phyloP scores from a whole-genome alignment of 1,140 invertebrate species.

The Drosophila novamexicana region DNA sequence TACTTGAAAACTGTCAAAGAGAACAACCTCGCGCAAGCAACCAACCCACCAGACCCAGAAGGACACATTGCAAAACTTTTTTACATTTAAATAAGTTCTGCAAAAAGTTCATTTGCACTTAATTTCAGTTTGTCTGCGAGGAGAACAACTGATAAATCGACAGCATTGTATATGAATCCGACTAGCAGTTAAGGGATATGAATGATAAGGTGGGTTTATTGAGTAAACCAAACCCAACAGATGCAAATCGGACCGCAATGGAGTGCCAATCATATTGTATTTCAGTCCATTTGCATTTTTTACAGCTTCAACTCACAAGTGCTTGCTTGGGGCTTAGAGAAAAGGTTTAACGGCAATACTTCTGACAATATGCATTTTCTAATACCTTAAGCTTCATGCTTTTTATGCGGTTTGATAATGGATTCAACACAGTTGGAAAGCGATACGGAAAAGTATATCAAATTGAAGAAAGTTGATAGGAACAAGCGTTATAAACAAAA shows the following conservation, averaged over 20 bases:
- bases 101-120: conserved; percentile 62
- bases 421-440: not conserved
- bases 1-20: not conserved
- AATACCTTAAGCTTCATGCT: not conserved
- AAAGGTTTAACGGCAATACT: not conserved
- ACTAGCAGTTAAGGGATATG: not conserved
- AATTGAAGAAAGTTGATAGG: not conserved
- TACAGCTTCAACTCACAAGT: no score
- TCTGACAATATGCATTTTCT: not conserved
- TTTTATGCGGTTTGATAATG: not conserved
- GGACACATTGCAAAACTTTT: conserved; percentile 48
- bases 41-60: not conserved
- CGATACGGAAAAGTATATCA: not conserved
- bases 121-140: conserved; percentile 42
- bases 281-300: no score
- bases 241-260: conserved; percentile 15
- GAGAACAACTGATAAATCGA: conserved; percentile 1
- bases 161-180: not conserved
- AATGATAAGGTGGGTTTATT: conserved; percentile 5
- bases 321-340: no score
- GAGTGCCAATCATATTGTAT: conserved; percentile 20
- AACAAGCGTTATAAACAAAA: no score
- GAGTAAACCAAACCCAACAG: not conserved
- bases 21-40: not conserved
- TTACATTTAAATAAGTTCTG: conserved; percentile 69